A percentile compares a stretch with the other conserved stretches of the same genome.
Conservation (phyloP, 2,113 vertebrate species). For the Holacanthus passer region DNA sequence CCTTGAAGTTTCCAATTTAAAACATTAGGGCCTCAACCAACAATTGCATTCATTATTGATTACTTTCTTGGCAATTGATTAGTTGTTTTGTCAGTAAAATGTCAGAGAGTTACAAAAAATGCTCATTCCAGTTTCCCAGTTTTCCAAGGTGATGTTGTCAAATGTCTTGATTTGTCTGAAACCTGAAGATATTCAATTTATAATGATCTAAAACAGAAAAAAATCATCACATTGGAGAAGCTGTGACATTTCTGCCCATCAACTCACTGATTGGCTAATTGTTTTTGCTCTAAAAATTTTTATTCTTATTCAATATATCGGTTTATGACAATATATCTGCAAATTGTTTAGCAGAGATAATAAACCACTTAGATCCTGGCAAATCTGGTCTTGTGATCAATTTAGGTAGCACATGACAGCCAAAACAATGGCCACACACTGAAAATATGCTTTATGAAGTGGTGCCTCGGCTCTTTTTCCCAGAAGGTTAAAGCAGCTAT, state of each 20-base stretch:
- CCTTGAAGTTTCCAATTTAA: slow-evolving; percentile 4
- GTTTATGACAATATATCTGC: too few species aligned
- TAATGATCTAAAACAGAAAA: background rate
- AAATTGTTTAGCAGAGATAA: background rate
- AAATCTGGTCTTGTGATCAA: background rate
- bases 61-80: background rate
- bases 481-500: background rate
- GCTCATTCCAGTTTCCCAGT: too few species aligned
- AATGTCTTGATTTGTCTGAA: too few species aligned
- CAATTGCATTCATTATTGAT: background rate
- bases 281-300: background rate
- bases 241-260: background rate
- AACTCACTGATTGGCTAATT: background rate
- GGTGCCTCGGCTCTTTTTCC: background rate
- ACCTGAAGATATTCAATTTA: background rate
- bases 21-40: background rate
- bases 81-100: background rate
- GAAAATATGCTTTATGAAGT: background rate
- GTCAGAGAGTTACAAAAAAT: background rate
- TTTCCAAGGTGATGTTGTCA: background rate
- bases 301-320: too few species aligned
- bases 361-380: background rate
- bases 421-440: background rate
- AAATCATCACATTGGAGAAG: background rate
- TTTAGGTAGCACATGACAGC: background rate